Evolutionary conservation across 2,797 vertebrate species (phyloP).

Genomic region (Neomorphus geoffroyi): DNA sequence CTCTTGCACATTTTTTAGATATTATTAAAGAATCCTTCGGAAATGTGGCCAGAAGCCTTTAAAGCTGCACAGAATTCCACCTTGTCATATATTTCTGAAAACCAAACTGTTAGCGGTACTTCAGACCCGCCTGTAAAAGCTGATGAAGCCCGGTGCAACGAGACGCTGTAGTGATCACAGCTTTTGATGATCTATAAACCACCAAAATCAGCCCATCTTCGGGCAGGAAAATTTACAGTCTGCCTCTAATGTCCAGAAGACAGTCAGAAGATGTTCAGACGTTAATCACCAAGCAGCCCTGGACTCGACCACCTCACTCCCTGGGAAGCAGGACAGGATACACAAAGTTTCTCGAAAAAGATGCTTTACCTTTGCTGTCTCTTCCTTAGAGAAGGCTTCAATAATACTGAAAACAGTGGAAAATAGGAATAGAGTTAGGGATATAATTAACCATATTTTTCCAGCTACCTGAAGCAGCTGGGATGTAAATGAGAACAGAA

Average conservation of each 20-base stretch:
- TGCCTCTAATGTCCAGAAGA: not conserved
- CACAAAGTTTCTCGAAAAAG: not conserved
- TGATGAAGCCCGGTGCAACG: not conserved
- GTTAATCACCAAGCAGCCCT: not conserved
- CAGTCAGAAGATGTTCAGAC: not conserved
- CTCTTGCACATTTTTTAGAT: conserved; percentile 1
- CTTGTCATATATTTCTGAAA: not conserved
- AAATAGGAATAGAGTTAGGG: not conserved
- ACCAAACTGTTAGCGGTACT: conserved; percentile 11
- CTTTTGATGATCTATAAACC: not conserved
- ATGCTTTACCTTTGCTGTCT: not conserved
- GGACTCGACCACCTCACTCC: not conserved
- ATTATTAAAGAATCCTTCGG: not conserved
- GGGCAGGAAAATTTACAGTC: not conserved
- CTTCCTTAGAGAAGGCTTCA: not conserved
- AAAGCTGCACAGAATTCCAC: not conserved
- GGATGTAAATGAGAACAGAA: not conserved
- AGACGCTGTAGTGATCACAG: not conserved
- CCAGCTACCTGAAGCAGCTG: not conserved
- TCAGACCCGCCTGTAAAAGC: not conserved
- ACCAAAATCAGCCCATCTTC: not conserved
- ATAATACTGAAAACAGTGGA: conserved; percentile 18
- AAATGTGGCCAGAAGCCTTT: conserved; percentile 7
- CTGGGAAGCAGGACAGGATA: not conserved
- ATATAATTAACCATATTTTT: not conserved